Base-by-base conservation (phyloP, 2,797 vertebrate species). In the Borostomias antarcticus region DNA sequence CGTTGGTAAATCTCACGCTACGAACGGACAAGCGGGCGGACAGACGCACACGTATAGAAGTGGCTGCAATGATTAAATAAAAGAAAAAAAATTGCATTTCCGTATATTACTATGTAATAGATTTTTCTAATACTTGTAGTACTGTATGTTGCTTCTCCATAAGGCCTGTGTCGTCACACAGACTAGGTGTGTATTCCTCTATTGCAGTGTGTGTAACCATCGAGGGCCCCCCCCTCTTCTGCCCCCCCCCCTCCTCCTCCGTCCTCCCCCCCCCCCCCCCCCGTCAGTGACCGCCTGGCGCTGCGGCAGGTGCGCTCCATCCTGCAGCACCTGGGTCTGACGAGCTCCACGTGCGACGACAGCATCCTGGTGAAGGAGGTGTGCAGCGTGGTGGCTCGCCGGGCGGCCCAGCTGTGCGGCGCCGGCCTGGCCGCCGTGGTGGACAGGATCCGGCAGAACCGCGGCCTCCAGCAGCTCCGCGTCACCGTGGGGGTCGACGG, bases 351-450 rank as follows among this genome's bases (percentile, higher is more conserved):
- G 0, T 98, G 96, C 0, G 96, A 99, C 0, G 98, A 99, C 92
- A 96, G 96, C 78, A 96, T 98, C 69, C 93, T 97, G 0, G 98
- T 99, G 64, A 99, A 99, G 87, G 97, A 98, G 85, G 98, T 99
- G 82, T 99, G 98, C 72, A 78, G 91, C 0, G 93, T 95, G 54
- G 95, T 99, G 4, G 91, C 95, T 0, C 88, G 88, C 13, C 90
- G 97, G 0, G 97, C 95, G 0, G 98, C 96, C 0, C 96, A 98
- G 90, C 93, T 99, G 68, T 99, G 97, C 0, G 97, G 94, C 0
- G 96, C 97, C 0, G 96, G 96, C 32, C 92, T 99, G 77, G 95
- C 97, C 0, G 96, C 97, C 0, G 95, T 99, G 50, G 95, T 98
- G 45, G 98, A 99, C 75, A 96, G 95, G 82, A 97, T 99, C 48